Percentiles rank a stretch among this genome's conserved stretches.
Evolutionary conservation across 1,140 invertebrate species (phyloP).

Genomic region (Phenacoccus solenopsis): DNA sequence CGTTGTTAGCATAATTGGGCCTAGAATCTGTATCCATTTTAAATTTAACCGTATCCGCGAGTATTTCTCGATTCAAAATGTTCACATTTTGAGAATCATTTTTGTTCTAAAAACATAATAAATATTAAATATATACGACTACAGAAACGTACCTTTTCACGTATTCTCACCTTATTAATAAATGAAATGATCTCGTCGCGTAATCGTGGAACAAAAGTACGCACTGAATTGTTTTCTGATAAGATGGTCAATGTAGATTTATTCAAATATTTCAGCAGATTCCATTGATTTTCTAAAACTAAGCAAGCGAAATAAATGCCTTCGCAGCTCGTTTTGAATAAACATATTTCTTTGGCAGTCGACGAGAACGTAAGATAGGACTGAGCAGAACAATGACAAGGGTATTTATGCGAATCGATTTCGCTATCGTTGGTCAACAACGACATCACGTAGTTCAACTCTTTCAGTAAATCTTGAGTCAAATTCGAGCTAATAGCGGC

Average conservation of each 20-base stretch:
- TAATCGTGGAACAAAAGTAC: not conserved
- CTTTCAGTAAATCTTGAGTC: not conserved
- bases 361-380: not conserved
- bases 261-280: not conserved
- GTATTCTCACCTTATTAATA: not conserved
- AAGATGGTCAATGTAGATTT: not conserved
- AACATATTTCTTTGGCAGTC: not conserved
- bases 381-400: not conserved
- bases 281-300: conserved; percentile 8
- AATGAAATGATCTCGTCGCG: not conserved
- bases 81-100: not conserved
- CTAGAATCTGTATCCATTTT: not conserved
- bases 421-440: not conserved
- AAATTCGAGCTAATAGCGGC: not conserved
- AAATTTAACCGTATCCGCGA: not conserved
- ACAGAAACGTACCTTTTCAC: too few species aligned
- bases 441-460: conserved; percentile 10
- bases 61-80: not conserved
- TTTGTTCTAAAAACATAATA: not conserved
- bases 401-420: not conserved
- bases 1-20: not conserved
- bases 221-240: not conserved
- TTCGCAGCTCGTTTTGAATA: not conserved
- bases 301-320: not conserved
- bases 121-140: too few species aligned